Base-by-base conservation (phyloP, 2,113 vertebrate genomes). In the Martes martes region DNA sequence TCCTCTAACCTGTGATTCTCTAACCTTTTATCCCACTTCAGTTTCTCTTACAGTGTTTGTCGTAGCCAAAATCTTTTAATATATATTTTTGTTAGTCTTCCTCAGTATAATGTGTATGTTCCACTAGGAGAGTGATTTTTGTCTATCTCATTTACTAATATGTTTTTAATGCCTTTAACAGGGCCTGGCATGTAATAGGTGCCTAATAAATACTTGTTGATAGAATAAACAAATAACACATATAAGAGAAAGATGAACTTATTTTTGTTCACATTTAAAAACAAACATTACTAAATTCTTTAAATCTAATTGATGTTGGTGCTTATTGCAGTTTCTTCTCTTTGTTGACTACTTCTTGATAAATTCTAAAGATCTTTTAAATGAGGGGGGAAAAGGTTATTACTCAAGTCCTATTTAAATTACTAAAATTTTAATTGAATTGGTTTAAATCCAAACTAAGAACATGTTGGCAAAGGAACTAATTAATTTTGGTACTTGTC, bases 371-470 rank as follows among this genome's bases (percentile, higher is more conserved):
- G 11, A 85, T 42, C 76, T 89, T 93, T 94, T 79, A 79, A 89
- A 39, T 80, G 50, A 16, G 6, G 14, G 31, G 31, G 13, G 9
- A 31, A 86, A 33, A 26, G 59, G 79, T 84, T 93, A 96, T 78
- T 79, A 61, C 42, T 11, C 89, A 79, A 94, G 47, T 91, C n/a
- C 18, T 86, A 42, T 59, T 87, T 95, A 92, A 93, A 80, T 95
- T 76, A 73, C 91, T 93, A 84, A 91, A 90, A 89, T 96, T 96
- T 94, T 85, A 96, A 93, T 95, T 67, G 87, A 89, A 36, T 93
- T 95, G 65, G 52, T 81, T 80, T 96, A 80, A 95, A 94, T 93
- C 76, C 36, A 92, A n/a, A 84, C 19, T 82, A 80, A 94, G 42
- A 61, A 80, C 31, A 14, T 36, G 10, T 81, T 93, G 39, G 71